Evolutionary conservation across 2,797 vertebrate species (phyloP).

Genomic region (Phylloscopus collybita): DNA sequence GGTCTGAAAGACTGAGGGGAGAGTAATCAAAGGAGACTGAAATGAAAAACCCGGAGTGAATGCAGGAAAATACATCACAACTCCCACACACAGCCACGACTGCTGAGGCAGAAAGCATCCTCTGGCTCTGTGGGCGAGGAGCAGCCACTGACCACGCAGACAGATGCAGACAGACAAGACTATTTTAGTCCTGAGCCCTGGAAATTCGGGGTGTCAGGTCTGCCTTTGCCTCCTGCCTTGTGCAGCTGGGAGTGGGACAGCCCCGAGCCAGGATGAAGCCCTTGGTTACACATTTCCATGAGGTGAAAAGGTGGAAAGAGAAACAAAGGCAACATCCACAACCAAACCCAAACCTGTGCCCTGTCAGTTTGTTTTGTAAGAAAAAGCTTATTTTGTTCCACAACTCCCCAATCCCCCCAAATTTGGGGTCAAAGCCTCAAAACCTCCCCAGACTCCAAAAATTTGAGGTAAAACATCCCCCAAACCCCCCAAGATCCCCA

Average conservation of each 20-base stretch:
- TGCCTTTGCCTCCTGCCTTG: background rate
- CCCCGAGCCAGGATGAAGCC: background rate
- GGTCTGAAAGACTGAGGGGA: background rate
- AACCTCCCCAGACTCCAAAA: too few relatives aligned
- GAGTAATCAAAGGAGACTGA: background rate
- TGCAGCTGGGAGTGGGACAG: background rate
- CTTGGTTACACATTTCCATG: background rate
- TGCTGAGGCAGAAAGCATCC: background rate
- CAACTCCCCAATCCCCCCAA: too few relatives aligned
- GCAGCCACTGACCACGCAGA: constrained; percentile 17
- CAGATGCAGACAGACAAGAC: constrained; percentile 3
- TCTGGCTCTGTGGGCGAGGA: background rate
- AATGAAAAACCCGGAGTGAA: background rate
- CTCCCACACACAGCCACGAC: background rate
- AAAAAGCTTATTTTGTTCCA: background rate
- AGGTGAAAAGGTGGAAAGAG: background rate
- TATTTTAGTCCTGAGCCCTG: constrained; percentile 24
- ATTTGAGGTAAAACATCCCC: too few relatives aligned
- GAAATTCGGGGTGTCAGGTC: background rate
- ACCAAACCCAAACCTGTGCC: background rate
- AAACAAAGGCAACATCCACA: background rate
- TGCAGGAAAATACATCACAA: background rate
- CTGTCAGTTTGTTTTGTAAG: background rate
- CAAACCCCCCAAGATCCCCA: too few relatives aligned
- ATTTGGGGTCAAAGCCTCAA: too few relatives aligned